Conservation (phyloP, 2,888 invertebrate species). For the Caenorhabditis sp. region DNA sequence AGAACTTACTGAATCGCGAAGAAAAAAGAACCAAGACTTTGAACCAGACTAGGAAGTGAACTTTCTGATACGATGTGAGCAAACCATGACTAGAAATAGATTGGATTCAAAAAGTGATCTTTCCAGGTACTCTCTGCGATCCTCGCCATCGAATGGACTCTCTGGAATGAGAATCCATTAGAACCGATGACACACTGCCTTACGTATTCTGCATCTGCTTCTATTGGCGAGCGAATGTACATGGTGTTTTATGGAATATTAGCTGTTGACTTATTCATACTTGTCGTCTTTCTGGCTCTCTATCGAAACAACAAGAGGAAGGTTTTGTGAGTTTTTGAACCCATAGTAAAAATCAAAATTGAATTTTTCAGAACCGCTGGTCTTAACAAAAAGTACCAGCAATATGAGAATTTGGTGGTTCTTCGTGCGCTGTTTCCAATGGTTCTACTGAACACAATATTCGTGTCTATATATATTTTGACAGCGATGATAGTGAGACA, state of each 20-base stretch:
- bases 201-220: conserved; percentile 57
- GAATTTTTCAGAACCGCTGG: conserved; percentile 42
- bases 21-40: too few relatives aligned
- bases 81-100: background rate
- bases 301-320: conserved; percentile 51
- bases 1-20: too few relatives aligned
- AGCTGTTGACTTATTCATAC: conserved; percentile 43
- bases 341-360: background rate
- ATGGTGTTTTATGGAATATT: conserved; percentile 54
- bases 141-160: conserved; percentile 55
- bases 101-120: background rate
- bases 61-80: background rate
- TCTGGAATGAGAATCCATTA: conserved; percentile 54
- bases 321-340: conserved; percentile 42
- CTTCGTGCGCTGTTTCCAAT: conserved; percentile 57
- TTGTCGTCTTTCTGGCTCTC: conserved; percentile 21
- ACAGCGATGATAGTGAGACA: conserved; percentile 44
- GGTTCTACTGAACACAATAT: conserved; percentile 55
- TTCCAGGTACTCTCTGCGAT: conserved; percentile 54
- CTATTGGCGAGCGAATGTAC: conserved; percentile 57
- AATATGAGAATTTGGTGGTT: conserved; percentile 60
- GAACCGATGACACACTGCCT: conserved; percentile 62
- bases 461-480: conserved; percentile 51
- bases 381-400: conserved; percentile 55
- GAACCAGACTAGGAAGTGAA: too few relatives aligned